These are phyloP conservation scores for Brachylomia viminalis DNA, from an alignment of 2,888 invertebrate species.

Conservation along the genomic window DNA sequence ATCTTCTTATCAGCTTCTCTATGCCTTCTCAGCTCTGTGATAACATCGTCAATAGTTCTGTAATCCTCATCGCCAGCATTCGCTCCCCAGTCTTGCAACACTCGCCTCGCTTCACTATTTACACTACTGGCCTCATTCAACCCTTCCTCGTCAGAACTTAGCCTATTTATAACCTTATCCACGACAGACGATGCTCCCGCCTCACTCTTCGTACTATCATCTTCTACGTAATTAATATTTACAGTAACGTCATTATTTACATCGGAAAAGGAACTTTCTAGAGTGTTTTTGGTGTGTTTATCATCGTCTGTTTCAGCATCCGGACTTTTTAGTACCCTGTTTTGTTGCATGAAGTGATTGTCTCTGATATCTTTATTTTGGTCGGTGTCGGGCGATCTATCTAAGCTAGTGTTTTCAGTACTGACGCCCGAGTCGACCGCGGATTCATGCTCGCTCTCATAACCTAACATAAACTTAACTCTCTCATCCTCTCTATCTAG, in stretches of 20 bases:
- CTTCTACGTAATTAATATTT: slow-evolving; percentile 84
- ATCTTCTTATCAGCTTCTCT: slow-evolving; percentile 77
- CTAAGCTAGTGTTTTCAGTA: slow-evolving; percentile 93
- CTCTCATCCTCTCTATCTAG: slow-evolving; percentile 79
- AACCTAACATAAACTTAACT: slow-evolving; percentile 87
- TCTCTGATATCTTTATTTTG: slow-evolving; percentile 76
- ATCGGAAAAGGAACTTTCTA: slow-evolving; percentile 85
- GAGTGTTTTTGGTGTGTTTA: slow-evolving; percentile 67
- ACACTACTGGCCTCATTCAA: slow-evolving; percentile 72
- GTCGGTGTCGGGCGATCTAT: slow-evolving; percentile 91
- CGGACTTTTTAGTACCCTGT: slow-evolving; percentile 84
- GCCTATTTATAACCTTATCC: slow-evolving; percentile 76
- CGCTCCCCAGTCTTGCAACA: slow-evolving; percentile 78
- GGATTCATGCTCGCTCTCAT: slow-evolving; percentile 88
- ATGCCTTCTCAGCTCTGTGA: slow-evolving; percentile 80
- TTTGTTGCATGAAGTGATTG: slow-evolving; percentile 84
- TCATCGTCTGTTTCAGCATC: slow-evolving; percentile 71
- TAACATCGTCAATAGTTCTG: slow-evolving; percentile 82
- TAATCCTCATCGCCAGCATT: slow-evolving; percentile 76
- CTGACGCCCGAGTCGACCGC: slow-evolving; percentile 92
- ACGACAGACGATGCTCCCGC: slow-evolving; percentile 79
- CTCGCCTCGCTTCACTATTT: slow-evolving; percentile 71
- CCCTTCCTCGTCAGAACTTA: slow-evolving; percentile 77
- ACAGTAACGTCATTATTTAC: slow-evolving; percentile 75
- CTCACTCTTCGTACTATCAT: slow-evolving; percentile 82